These are phyloP conservation scores for Caenorhabditis panamensis DNA, from an alignment of 2,888 invertebrate genomes.

Conservation along the genomic window DNA sequence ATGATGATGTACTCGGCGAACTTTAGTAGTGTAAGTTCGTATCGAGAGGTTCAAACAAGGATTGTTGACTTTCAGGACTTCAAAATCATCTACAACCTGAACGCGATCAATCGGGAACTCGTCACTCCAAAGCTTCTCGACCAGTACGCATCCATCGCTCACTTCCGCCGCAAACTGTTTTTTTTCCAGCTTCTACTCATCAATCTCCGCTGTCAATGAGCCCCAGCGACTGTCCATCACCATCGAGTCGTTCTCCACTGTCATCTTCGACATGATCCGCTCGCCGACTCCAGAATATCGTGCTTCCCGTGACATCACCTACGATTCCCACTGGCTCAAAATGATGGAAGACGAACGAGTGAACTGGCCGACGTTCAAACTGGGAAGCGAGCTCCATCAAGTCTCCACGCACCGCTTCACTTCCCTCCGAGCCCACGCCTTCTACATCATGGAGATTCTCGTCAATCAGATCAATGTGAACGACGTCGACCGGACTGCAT, in stretches of 20 bases:
- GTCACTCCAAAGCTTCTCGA: conserved; percentile 67
- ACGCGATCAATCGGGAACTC: conserved; percentile 56
- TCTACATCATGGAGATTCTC: conserved; percentile 65
- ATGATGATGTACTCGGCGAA: conserved; percentile 38
- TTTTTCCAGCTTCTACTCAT: conserved; percentile 47
- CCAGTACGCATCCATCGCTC: conserved; percentile 46
- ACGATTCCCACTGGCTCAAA: conserved; percentile 29
- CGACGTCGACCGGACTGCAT: conserved; percentile 50
- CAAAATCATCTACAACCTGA: conserved; percentile 35
- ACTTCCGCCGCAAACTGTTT: neutral
- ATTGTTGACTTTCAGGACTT: conserved; percentile 4
- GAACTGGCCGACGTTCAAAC: conserved; percentile 28
- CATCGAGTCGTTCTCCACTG: conserved; percentile 22
- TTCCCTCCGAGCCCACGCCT: conserved; percentile 55
- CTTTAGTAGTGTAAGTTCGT: conserved; percentile 1
- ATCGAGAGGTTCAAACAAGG: neutral
- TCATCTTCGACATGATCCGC: conserved; percentile 43
- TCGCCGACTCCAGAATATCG: conserved; percentile 25
- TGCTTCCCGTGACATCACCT: conserved; percentile 20
- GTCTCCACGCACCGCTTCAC: conserved; percentile 24
- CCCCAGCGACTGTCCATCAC: conserved; percentile 32
- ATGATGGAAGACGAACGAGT: conserved; percentile 43
- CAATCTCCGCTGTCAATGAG: conserved; percentile 44
- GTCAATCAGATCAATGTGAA: conserved; percentile 67
- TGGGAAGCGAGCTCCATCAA: conserved; percentile 19